Percentiles rank a stretch among this genome's conserved stretches.
phyloP scores from a whole-genome alignment of 2,888 invertebrate species.

The Cryptops parisi region DNA sequence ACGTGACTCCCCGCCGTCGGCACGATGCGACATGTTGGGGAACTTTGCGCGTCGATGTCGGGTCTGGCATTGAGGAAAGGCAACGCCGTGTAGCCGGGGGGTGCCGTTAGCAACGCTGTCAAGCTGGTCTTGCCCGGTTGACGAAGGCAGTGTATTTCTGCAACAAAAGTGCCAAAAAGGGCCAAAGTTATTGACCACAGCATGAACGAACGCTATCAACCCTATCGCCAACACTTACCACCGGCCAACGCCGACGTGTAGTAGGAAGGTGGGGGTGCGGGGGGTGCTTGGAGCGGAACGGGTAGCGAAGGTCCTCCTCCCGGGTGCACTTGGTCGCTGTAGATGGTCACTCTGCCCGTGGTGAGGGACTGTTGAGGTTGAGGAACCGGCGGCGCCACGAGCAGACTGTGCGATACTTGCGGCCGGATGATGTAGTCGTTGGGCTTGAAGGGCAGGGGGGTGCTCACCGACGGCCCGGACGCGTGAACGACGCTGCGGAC shows the following conservation, averaged over 20 bases:
- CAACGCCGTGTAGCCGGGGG: conserved; percentile 4
- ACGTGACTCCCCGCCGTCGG: neutral
- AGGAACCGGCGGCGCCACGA: neutral
- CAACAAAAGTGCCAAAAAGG: neutral
- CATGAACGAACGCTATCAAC: too few relatives aligned
- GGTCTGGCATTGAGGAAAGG: conserved; percentile 11
- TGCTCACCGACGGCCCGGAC: neutral
- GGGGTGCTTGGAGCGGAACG: neutral
- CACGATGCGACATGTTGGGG: conserved; percentile 1
- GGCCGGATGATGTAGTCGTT: neutral
- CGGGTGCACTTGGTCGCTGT: neutral
- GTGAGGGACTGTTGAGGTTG: neutral
- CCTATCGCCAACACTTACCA: neutral
- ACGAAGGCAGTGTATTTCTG: conserved; percentile 7
- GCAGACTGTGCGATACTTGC: neutral
- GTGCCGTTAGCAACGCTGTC: conserved; percentile 10
- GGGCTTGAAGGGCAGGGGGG: neutral
- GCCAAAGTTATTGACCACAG: too few relatives aligned
- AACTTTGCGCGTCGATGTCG: conserved; percentile 8
- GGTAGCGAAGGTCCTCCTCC: neutral
- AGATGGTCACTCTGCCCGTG: neutral
- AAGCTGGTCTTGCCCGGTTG: conserved; percentile 3
- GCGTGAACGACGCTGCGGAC: neutral
- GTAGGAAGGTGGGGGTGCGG: conserved; percentile 1
- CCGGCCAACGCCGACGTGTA: conserved; percentile 11